Evolutionary conservation across 2,888 invertebrate genomes (phyloP).

Genomic region (Nomada fabriciana): DNA sequence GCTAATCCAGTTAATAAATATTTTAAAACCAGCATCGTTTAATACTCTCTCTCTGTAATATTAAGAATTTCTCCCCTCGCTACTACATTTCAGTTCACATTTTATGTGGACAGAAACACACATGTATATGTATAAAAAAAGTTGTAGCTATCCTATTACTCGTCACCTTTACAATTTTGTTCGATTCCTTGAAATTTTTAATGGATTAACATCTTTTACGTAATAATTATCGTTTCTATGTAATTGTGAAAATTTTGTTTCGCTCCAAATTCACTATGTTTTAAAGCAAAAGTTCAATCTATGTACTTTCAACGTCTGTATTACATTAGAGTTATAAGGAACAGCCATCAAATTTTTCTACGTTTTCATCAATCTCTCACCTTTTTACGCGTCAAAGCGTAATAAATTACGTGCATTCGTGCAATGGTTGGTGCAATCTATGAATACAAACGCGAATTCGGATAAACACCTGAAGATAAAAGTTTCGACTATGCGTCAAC

Average conservation of each 20-base stretch:
- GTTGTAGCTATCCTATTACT: no score
- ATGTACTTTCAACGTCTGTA: neutral
- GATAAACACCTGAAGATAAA: neutral
- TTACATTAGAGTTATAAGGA: neutral
- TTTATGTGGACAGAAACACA: no score
- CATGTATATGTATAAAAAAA: no score
- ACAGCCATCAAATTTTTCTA: neutral
- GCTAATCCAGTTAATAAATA: no score
- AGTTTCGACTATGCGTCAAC: neutral
- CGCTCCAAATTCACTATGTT: neutral
- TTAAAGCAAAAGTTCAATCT: neutral
- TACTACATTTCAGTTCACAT: no score
- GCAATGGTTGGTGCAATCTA: neutral
- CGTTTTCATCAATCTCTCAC: neutral
- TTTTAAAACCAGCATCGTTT: no score
- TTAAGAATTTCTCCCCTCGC: no score
- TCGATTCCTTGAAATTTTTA: no score
- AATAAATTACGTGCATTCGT: neutral
- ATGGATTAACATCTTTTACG: no score
- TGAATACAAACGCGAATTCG: neutral
- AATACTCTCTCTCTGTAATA: no score
- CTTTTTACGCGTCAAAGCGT: neutral
- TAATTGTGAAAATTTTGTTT: neutral
- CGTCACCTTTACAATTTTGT: no score
- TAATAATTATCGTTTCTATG: no score